phyloP scores from a whole-genome alignment of 2,888 invertebrate species.

The Chymomyza caudatula region DNA sequence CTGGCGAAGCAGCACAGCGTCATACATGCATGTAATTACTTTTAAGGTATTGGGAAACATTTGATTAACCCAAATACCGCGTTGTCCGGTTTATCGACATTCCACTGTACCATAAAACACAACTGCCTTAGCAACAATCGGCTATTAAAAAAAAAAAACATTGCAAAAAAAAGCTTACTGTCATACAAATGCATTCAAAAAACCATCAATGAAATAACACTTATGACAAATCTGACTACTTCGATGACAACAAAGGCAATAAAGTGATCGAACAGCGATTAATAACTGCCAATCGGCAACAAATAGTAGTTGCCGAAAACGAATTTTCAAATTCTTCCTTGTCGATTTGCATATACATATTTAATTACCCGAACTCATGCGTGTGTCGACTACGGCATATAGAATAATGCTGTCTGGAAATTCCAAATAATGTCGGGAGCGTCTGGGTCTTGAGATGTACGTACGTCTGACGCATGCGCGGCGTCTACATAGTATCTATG shows the following conservation, averaged over 20 bases:
- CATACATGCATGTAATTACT: too few species aligned
- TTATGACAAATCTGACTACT: neutral
- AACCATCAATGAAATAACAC: neutral
- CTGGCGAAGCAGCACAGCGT: too few species aligned
- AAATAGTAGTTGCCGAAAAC: neutral
- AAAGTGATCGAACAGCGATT: constrained; percentile 2
- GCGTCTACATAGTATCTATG: too few species aligned
- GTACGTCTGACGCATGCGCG: constrained; percentile 6
- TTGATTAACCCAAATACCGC: too few species aligned
- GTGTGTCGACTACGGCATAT: too few species aligned
- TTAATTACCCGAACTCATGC: neutral
- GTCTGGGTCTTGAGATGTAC: neutral
- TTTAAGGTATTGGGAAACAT: too few species aligned
- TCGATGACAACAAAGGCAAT: neutral
- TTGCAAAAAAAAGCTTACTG: neutral
- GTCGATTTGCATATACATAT: constrained; percentile 4
- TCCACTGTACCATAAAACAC: too few species aligned
- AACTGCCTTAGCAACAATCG: neutral
- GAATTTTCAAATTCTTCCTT: constrained; percentile 37
- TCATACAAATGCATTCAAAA: neutral
- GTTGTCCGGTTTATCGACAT: too few species aligned
- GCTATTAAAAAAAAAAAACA: too few species aligned
- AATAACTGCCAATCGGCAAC: constrained; percentile 10
- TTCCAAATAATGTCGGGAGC: constrained; percentile 30
- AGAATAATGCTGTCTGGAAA: too few species aligned